A percentile compares a stretch with the other conserved stretches of the same genome.
Evolutionary conservation across 2,888 invertebrate genomes (phyloP).

Genomic region (Cryptops parisi): DNA sequence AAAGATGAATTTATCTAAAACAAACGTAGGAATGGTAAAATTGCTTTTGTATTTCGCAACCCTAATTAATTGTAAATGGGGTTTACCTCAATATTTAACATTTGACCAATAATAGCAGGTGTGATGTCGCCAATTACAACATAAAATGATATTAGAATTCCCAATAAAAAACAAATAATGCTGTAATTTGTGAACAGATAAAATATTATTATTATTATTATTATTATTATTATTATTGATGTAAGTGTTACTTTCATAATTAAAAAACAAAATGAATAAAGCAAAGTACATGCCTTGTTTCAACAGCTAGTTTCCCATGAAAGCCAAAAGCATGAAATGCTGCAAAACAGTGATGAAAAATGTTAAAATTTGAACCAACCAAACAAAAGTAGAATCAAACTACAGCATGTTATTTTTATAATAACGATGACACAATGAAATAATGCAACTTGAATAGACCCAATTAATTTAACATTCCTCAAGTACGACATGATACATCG

Average conservation of each 20-base stretch:
- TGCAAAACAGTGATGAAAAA: no score
- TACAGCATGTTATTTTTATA: conserved; percentile 13
- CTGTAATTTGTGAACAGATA: no score
- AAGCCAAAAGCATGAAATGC: conserved; percentile 50
- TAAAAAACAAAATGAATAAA: not conserved
- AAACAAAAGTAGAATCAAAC: no score
- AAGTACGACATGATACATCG: no score
- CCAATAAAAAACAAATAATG: conserved; percentile 83
- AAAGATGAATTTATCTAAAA: conserved; percentile 19
- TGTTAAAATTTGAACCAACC: no score
- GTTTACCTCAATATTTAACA: conserved; percentile 45
- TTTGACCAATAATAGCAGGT: conserved; percentile 72
- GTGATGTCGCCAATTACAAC: conserved; percentile 97
- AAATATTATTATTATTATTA: no score
- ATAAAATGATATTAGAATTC: conserved; percentile 89
- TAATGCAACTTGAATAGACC: no score
- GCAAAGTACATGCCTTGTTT: conserved; percentile 42
- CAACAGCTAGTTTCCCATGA: conserved; percentile 78
- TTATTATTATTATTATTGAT: no score
- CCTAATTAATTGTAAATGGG: no score
- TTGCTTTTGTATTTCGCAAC: not conserved
- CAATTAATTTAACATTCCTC: no score
- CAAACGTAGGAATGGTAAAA: conserved; percentile 12
- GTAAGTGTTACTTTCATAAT: no score
- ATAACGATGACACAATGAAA: no score